Evolutionary conservation across 2,888 invertebrate species (phyloP), one percentile per base, ranked within the genome.

Genomic region (Loripinus fragilis): DNA sequence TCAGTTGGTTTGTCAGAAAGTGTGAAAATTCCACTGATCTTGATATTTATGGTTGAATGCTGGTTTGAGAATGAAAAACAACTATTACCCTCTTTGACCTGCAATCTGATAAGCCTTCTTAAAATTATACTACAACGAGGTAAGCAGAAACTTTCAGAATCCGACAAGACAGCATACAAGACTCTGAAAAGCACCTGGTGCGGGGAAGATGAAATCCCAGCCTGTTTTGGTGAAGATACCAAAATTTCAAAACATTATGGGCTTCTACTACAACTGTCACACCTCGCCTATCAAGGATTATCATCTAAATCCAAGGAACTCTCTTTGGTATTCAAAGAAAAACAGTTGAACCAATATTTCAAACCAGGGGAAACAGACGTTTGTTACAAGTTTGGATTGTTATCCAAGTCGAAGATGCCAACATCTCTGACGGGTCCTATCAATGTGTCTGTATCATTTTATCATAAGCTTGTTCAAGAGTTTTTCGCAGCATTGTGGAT

Each of bases 401-500:
- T 60, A 15, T 60, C 60, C 23, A 30, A 33, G 33, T 60, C 60
- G 1, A 30, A 33, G 17, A 1, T 33, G 25, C 33, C 33, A 7
- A 33, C 60, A 17, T 33, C 60, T 1, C 20, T 60, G 20, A 33
- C 33, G 5, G 33, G 60, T 1, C 30, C 30, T 33, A 33, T 60
- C 1, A 60, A 60, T 12, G 33, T 33, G 23, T 60, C 33, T 33
- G 15, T 60, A 33, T 60, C 60, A 33, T 60, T 60, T 33, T 60
- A 60, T 33, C 60, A 60, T 33, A 60, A 60, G 17, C 33, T 60
- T 1, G 60, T 60, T 5, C 60, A 60, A 33, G 60, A 60, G 20
- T 60, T 60, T 17, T 60, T 60, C 33, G 60, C 60, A 20, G 60
- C 60, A 33, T 17, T 60, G 33, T 60, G 60, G 60, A 60, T 60